phyloP scores from a whole-genome alignment of 2,797 vertebrate genomes.

The Enteromius viviparus region DNA sequence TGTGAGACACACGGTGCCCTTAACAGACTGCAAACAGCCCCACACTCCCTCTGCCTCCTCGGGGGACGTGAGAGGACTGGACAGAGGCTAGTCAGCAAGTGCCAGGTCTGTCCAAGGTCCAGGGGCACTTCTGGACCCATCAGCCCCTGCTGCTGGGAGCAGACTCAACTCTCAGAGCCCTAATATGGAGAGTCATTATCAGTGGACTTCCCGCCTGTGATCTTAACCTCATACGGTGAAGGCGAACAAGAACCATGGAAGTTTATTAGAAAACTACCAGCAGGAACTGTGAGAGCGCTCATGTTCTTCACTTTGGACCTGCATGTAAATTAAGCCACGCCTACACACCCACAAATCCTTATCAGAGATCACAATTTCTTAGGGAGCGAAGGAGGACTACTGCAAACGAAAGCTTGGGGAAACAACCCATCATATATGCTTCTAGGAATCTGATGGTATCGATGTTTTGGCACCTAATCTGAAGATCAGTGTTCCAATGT shows the following conservation, averaged over 20 bases:
- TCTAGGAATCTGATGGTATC: slow-evolving; percentile 74
- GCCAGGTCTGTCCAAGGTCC: slow-evolving; percentile 55
- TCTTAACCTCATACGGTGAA: slow-evolving; percentile 31
- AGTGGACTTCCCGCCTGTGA: slow-evolving; percentile 21
- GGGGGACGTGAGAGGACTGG: slow-evolving; percentile 50
- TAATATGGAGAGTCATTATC: slow-evolving; percentile 52
- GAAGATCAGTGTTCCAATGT: slow-evolving; percentile 80
- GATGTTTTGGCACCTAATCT: slow-evolving; percentile 72
- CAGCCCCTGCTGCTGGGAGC: slow-evolving; percentile 40
- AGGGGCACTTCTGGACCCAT: slow-evolving; percentile 50
- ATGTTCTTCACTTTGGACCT: slow-evolving; percentile 46
- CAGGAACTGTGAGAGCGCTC: neutral
- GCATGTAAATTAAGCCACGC: slow-evolving; percentile 61
- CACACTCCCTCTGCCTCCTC: slow-evolving; percentile 45
- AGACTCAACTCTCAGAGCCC: slow-evolving; percentile 42
- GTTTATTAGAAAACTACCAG: slow-evolving; percentile 33
- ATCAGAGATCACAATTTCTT: slow-evolving; percentile 70
- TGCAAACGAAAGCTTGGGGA: slow-evolving; percentile 66
- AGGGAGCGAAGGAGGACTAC: slow-evolving; percentile 73
- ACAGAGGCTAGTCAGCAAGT: slow-evolving; percentile 60
- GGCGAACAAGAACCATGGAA: neutral
- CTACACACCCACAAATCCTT: slow-evolving; percentile 61
- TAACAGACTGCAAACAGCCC: slow-evolving; percentile 49
- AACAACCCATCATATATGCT: slow-evolving; percentile 69
- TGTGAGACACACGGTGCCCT: slow-evolving; percentile 38